phyloP scores from a whole-genome alignment of 2,888 invertebrate genomes.

The Catocala sponsa region DNA sequence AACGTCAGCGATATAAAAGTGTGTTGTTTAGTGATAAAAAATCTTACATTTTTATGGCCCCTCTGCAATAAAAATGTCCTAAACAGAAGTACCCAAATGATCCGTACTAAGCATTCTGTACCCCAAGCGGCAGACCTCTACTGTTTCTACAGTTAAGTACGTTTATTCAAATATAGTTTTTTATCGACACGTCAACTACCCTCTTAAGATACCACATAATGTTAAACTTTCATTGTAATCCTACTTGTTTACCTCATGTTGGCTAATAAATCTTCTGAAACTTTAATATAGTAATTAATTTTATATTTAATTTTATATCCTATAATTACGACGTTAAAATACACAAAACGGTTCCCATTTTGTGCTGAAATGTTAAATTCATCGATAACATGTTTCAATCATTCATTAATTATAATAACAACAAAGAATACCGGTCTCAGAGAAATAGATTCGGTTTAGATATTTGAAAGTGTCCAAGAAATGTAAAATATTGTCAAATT shows the following conservation, averaged over 20 bases:
- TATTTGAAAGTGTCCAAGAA: conserved; percentile 39
- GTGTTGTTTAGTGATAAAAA: conserved; percentile 50
- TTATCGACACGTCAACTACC: conserved; percentile 68
- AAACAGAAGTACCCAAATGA: conserved; percentile 66
- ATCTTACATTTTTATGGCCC: conserved; percentile 72
- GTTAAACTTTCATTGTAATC: conserved; percentile 70
- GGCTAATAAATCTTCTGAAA: conserved; percentile 84
- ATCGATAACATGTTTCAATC: conserved; percentile 37
- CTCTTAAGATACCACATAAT: conserved; percentile 67
- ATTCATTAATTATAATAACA: conserved; percentile 29
- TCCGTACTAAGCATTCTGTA: conserved; percentile 67
- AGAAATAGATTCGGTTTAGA: conserved; percentile 29
- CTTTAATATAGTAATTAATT: conserved; percentile 69
- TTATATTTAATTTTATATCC: conserved; percentile 41
- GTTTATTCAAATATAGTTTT: conserved; percentile 61
- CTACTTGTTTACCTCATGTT: conserved; percentile 78
- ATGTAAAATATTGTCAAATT: conserved; percentile 82
- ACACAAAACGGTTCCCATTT: conserved; percentile 52
- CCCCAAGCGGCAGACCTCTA: conserved; percentile 56
- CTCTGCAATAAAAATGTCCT: conserved; percentile 71
- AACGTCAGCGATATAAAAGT: conserved; percentile 50
- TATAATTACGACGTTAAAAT: conserved; percentile 41
- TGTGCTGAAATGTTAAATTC: conserved; percentile 54
- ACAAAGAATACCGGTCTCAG: conserved; percentile 34
- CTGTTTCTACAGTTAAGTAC: conserved; percentile 76